Evolutionary conservation across 2,797 vertebrate genomes (phyloP), one percentile per base, ranked within the genome.

Genomic region (Miichthys miiuy): DNA sequence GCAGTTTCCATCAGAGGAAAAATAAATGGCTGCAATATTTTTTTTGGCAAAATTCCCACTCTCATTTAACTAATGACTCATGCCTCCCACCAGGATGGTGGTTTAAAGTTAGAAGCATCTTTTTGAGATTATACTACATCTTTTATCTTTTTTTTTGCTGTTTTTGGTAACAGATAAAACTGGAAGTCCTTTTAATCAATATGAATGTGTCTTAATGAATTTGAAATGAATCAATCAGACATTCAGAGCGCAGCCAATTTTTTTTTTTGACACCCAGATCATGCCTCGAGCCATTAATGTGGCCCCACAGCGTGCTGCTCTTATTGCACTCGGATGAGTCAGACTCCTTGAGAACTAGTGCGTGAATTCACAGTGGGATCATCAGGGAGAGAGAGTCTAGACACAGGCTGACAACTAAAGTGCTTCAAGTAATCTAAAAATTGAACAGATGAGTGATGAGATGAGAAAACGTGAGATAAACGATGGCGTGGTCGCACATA

Each of bases 161-260:
- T 44, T 11, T 80, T 67, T 72, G 46, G 20, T 72, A 55, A 70
- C 66, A 34, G 21, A 73, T 46, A 57, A 44, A 44, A 69, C 75
- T 17, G 51, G 48, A 41, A 55, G 23, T 77, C 57, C 57, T 88
- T 89, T 86, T 73, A 68, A 90, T 85, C 60, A 58, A 65, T 77
- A 20, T 86, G 82, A 91, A 91, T 87, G 80, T 73, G 67, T 68
- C 52, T 57, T 88, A 80, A 93, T 93, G 84, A 88, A 81, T 74
- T 13, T 87, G 74, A 89, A 84, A 69, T 30, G 74, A 85, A 80
- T 77, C 81, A 82, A 60, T 89, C 68, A 78, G 10, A 52, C 74
- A 56, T 88, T 84, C 66, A 75, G 58, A 67, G 72, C 27, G 64
- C 63, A 80, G 62, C 68, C 70, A 27, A 5, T 1, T 6, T 30